These are phyloP conservation scores for Villa cingulata DNA, from an alignment of 2,888 invertebrate species.

Conservation along the genomic window DNA sequence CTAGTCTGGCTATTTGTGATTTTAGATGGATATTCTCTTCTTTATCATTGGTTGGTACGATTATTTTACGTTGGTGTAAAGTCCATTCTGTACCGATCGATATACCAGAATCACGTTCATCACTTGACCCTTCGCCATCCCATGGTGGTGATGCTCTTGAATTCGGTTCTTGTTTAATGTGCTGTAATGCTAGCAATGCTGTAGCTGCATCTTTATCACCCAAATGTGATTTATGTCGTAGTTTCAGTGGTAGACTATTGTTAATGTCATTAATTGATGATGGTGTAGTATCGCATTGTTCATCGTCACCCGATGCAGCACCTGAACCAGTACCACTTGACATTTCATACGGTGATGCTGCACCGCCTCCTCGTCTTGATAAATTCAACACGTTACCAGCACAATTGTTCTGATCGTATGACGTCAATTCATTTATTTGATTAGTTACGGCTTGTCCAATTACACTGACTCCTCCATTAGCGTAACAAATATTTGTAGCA, in stretches of 20 bases:
- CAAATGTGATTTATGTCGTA: conserved; percentile 81
- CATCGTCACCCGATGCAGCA: conserved; percentile 38
- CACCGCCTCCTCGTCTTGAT: conserved; percentile 40
- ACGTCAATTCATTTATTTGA: background rate
- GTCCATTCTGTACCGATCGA: conserved; percentile 47
- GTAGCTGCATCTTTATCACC: conserved; percentile 80
- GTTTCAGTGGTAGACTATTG: conserved; percentile 75
- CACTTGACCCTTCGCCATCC: conserved; percentile 82
- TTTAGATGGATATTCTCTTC: conserved; percentile 65
- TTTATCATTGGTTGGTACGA: conserved; percentile 19
- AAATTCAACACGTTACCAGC: conserved; percentile 51
- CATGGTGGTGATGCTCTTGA: conserved; percentile 68
- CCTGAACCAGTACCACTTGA: conserved; percentile 52
- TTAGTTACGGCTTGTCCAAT: background rate
- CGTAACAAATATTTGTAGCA: conserved; percentile 12
- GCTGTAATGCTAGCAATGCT: conserved; percentile 66
- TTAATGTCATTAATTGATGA: conserved; percentile 44
- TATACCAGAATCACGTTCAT: conserved; percentile 81
- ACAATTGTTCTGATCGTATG: conserved; percentile 5
- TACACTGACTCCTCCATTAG: conserved; percentile 2
- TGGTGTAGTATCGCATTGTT: conserved; percentile 38
- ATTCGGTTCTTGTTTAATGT: conserved; percentile 75
- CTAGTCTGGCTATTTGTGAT: conserved; percentile 73
- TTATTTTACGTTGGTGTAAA: conserved; percentile 27
- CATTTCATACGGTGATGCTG: conserved; percentile 67